A percentile compares a stretch with the other conserved stretches of the same genome.
These are phyloP conservation scores for Pelobates fuscus DNA, from an alignment of 2,113 vertebrate genomes.

Conservation along the genomic window DNA sequence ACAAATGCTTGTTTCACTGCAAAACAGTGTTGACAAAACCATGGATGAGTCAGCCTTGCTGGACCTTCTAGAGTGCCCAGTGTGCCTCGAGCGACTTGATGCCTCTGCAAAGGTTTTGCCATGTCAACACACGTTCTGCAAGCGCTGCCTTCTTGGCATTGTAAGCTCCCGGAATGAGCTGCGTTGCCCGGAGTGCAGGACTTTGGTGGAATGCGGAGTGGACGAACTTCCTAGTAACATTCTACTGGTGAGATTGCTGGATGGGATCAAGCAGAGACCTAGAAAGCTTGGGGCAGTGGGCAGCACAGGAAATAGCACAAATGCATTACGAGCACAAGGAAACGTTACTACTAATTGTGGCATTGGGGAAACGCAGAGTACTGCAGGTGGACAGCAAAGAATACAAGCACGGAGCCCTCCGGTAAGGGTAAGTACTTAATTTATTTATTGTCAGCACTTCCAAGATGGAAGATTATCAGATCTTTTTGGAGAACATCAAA, in stretches of 20 bases:
- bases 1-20: constrained; percentile 53
- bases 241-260: constrained; percentile 91
- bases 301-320: constrained; percentile 62
- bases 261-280: constrained; percentile 96
- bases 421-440: constrained; percentile 82
- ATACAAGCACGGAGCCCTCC: constrained; percentile 88
- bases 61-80: constrained; percentile 96
- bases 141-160: constrained; percentile 92
- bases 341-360: constrained; percentile 63
- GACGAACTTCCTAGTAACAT: constrained; percentile 98
- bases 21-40: constrained; percentile 60
- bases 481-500: not conserved
- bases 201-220: constrained; percentile 87
- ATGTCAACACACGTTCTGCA: constrained; percentile 97
- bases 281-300: constrained; percentile 70
- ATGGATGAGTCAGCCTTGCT: constrained; percentile 97
- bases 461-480: not conserved
- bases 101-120: constrained; percentile 94
- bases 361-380: constrained; percentile 75
- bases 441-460: not conserved
- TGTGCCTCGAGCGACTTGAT: constrained; percentile 94
- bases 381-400: constrained; percentile 75
- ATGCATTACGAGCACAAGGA: constrained; percentile 64
- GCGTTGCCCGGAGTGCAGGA: constrained; percentile 94
- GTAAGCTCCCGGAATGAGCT: constrained; percentile 91